Base-by-base conservation (phyloP, 2,888 invertebrate species). In the Fissipunctia ypsillon region DNA sequence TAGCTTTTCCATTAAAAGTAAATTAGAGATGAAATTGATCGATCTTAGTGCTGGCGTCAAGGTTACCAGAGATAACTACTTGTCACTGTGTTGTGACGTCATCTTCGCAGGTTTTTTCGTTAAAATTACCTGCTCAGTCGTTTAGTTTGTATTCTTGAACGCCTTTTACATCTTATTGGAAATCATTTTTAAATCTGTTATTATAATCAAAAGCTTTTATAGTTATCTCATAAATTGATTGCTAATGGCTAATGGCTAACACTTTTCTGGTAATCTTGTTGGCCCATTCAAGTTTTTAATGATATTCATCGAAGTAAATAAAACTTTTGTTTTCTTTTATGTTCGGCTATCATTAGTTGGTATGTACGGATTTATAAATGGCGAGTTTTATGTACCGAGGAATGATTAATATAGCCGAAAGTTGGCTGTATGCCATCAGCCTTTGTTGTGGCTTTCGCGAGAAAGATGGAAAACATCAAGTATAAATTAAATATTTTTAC, bases 401-500 rank as follows among this genome's bases (percentile, higher is more conserved):
- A 90, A 93, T 94, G 94, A 95, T 94, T 92, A 92, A 95, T 94
- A 90, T 89, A 85, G 78, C 86, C 83, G 76, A 89, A 90, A 90
- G 84, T 94, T 95, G 94, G 94, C 94, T 81, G 79, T 41, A 75
- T 85, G 94, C 95, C 95, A 94, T 89, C 75, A 80, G 86, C 89
- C 90, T 91, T 93, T 93, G 91, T 92, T 92, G 92, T 91, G 91
- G 91, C 86, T 91, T 90, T 87, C 73, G 79, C 81, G 84, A 88
- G 88, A 90, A 89, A 89, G 80, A 88, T 88, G 84, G 87, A 88
- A 88, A 88, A 88, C 79, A 85, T 80, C 78, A 86, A 84, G 76
- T 73, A 84, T 63, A 81, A 80, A 84, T 85, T 85, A 84, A 83
- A 88, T 87, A 84, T 75, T 78, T 80, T 78, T 81, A 73, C 80